These are phyloP conservation scores for Choristoneura fumiferana DNA, from an alignment of 1,140 invertebrate species.

Conservation along the genomic window DNA sequence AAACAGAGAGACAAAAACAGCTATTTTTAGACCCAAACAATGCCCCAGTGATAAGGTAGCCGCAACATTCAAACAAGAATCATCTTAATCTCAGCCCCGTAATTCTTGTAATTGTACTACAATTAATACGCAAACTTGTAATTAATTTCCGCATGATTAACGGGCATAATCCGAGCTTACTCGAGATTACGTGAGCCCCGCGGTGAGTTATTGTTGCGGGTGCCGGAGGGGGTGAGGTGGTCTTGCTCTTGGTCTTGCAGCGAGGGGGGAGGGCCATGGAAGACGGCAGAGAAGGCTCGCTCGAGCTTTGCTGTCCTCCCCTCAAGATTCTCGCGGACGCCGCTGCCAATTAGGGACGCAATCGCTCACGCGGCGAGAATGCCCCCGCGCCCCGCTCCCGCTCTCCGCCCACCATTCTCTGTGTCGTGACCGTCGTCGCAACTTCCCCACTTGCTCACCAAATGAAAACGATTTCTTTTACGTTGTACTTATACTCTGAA, in stretches of 20 bases:
- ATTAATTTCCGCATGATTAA: conserved; percentile 77
- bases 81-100: conserved; percentile 42
- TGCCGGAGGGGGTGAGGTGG: conserved; percentile 36
- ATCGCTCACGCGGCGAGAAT: conserved; percentile 75
- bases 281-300: conserved; percentile 45
- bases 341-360: conserved; percentile 78
- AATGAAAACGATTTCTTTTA: conserved; percentile 72
- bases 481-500: conserved; percentile 30
- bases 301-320: conserved; percentile 66
- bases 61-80: conserved; percentile 17
- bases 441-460: conserved; percentile 51
- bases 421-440: conserved; percentile 50
- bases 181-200: conserved; percentile 69
- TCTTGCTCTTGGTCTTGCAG: conserved; percentile 21
- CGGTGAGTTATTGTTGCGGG: conserved; percentile 69
- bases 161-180: conserved; percentile 73
- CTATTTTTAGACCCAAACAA: no score
- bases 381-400: conserved; percentile 34
- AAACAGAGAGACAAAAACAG: no score
- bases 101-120: conserved; percentile 69
- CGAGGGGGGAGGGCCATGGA: conserved; percentile 26
- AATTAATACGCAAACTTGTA: conserved; percentile 77
- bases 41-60: background rate
- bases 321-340: conserved; percentile 78
- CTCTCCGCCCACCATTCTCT: conserved; percentile 49